These are phyloP conservation scores for Leptobrachium ailaonicum DNA, from an alignment of 2,113 vertebrate genomes.

Conservation along the genomic window DNA sequence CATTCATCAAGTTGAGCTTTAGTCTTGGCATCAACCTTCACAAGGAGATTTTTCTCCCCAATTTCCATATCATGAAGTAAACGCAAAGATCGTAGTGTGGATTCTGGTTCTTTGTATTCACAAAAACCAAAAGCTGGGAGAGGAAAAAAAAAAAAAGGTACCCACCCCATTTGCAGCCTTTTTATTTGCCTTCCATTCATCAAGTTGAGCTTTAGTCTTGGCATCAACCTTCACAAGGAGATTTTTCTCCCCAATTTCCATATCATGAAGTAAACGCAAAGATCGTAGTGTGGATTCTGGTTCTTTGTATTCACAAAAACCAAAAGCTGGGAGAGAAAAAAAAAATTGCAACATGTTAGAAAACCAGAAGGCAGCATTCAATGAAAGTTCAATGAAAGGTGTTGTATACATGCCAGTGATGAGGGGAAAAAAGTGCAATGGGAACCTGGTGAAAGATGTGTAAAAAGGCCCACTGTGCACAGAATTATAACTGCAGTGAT, in stretches of 20 bases:
- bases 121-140: slow-evolving; percentile 93
- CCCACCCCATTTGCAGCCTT: slow-evolving; percentile 89
- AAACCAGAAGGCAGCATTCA: no score
- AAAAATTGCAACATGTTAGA: no score
- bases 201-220: slow-evolving; percentile 96
- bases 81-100: slow-evolving; percentile 89
- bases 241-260: slow-evolving; percentile 96
- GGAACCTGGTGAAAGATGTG: no score
- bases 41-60: slow-evolving; percentile 94
- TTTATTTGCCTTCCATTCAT: slow-evolving; percentile 98
- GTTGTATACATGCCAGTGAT: no score
- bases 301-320: slow-evolving; percentile 98
- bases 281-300: slow-evolving; percentile 95
- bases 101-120: slow-evolving; percentile 98
- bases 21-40: slow-evolving; percentile 98
- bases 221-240: slow-evolving; percentile 97
- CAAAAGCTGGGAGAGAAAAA: slow-evolving; percentile 78
- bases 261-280: slow-evolving; percentile 89
- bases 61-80: slow-evolving; percentile 93
- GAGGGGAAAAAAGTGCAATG: no score
- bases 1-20: slow-evolving; percentile 97
- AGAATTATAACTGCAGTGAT: no score
- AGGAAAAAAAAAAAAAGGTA: slow-evolving; percentile 47
- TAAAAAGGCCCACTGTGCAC: no score
- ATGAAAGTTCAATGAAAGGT: no score